These are phyloP conservation scores for Pseudomyrmex concolor DNA, from an alignment of 1,140 invertebrate species.

Conservation along the genomic window DNA sequence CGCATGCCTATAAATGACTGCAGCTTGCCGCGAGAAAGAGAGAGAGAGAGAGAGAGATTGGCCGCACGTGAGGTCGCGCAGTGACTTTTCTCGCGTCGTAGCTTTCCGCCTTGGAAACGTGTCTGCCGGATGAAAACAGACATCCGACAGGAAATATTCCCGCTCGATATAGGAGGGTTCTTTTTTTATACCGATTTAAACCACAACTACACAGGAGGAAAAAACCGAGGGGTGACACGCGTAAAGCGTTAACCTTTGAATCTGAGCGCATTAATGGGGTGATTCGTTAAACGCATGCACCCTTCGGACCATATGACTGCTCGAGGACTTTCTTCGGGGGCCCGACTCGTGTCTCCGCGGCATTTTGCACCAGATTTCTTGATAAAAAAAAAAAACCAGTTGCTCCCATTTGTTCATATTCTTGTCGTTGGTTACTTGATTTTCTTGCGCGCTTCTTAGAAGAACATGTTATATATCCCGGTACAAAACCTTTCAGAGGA, in stretches of 20 bases:
- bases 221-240: background rate
- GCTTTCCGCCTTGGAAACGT: slow-evolving; percentile 63
- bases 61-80: slow-evolving; percentile 66
- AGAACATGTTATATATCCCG: background rate
- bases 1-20: slow-evolving; percentile 5
- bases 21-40: background rate
- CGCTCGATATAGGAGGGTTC: slow-evolving; percentile 21
- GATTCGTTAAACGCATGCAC: slow-evolving; percentile 39
- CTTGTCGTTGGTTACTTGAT: background rate
- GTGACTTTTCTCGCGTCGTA: slow-evolving; percentile 62
- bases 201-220: slow-evolving; percentile 2
- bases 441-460: background rate
- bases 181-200: slow-evolving; percentile 45
- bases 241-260: slow-evolving; percentile 16
- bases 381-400: background rate
- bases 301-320: slow-evolving; percentile 23
- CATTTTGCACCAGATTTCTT: background rate
- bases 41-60: slow-evolving; percentile 63
- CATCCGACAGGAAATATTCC: slow-evolving; percentile 71
- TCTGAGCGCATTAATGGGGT: background rate
- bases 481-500: background rate
- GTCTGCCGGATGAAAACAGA: slow-evolving; percentile 63
- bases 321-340: background rate
- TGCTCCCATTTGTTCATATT: background rate
- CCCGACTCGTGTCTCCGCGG: background rate